Evolutionary conservation across 1,140 invertebrate genomes (phyloP).

Genomic region (Apis dorsata): DNA sequence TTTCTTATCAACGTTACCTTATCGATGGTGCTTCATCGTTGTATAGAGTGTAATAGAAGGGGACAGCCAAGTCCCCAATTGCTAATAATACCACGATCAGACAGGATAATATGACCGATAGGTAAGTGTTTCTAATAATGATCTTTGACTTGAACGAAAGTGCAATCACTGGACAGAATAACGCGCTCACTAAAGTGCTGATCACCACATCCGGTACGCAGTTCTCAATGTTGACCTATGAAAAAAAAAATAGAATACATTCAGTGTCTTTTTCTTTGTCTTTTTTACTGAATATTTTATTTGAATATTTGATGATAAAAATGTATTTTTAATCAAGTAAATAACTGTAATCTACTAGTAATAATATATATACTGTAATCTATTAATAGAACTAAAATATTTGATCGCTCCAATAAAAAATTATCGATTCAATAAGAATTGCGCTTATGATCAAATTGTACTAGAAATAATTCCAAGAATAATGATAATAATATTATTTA

Average conservation of each 20-base stretch:
- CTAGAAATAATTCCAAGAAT: background rate
- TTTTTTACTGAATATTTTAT: background rate
- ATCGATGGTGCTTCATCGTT: slow-evolving; percentile 67
- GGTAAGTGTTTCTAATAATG: slow-evolving; percentile 77
- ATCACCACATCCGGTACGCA: slow-evolving; percentile 76
- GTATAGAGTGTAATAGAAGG: slow-evolving; percentile 79
- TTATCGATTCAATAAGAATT: slow-evolving; percentile 22
- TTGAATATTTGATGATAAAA: too few relatives aligned
- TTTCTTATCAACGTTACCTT: slow-evolving; percentile 66
- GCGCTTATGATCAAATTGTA: background rate
- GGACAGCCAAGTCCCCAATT: slow-evolving; percentile 80
- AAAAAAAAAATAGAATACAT: slow-evolving; percentile 30
- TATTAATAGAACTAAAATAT: background rate
- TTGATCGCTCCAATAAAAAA: slow-evolving; percentile 2
- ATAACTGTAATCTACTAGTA: background rate
- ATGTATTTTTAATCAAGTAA: background rate
- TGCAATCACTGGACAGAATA: slow-evolving; percentile 80
- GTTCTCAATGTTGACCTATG: slow-evolving; percentile 72
- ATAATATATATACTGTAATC: background rate
- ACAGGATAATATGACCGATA: slow-evolving; percentile 79
- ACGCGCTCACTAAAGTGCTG: slow-evolving; percentile 68
- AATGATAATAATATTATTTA: too few relatives aligned
- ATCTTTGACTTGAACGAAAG: slow-evolving; percentile 79
- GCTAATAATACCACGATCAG: slow-evolving; percentile 78
- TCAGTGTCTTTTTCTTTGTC: too few relatives aligned